Evolutionary conservation across 2,797 vertebrate species (phyloP), one percentile per base, ranked within the genome.

Genomic region (Apogon hyalosoma): DNA sequence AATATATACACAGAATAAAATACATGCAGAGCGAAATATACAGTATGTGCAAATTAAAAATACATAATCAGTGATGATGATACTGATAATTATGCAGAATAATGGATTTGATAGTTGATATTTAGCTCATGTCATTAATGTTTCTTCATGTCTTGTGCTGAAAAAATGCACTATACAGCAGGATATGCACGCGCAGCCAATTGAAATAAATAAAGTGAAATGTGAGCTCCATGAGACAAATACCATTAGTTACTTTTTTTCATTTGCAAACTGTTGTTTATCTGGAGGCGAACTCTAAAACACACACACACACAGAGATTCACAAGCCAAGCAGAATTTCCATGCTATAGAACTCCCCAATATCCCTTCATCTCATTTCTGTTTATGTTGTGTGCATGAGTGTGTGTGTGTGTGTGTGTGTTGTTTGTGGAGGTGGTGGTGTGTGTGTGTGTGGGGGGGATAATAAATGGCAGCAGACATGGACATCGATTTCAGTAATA

Each of bases 401-500:
- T 72, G 24, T 47, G 36, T 71, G 62, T 49, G 5, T 70, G 0
- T 73, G 74, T 59, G 41, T 88, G 64, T 66, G 60, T 57, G 57
- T 59, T 62, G 47, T 69, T 31, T 59, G 38, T 38, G n/a, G 45
- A 12, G 47, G 33, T 24, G 13, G 52, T 62, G 45, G 51, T 42
- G 58, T 15, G 13, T 53, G 18, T 31, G 19, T 28, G 66, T 3
- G 38, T 52, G 60, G 63, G 94, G 93, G 90, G 81, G 81, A 83
- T 93, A 93, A 94, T 94, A 92, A 92, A 94, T 93, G 90, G 92
- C 77, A n/a, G 76, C 78, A 63, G 86, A 94, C 65, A 50, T 63
- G 90, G 94, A 91, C 90, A 79, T 93, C 83, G 93, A 93, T 90
- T 94, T 89, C 80, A 84, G 81, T 91, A 92, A 90, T 84, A 88